Evolutionary conservation across 1,140 invertebrate species (phyloP).

Genomic region (Oscheius sp.): DNA sequence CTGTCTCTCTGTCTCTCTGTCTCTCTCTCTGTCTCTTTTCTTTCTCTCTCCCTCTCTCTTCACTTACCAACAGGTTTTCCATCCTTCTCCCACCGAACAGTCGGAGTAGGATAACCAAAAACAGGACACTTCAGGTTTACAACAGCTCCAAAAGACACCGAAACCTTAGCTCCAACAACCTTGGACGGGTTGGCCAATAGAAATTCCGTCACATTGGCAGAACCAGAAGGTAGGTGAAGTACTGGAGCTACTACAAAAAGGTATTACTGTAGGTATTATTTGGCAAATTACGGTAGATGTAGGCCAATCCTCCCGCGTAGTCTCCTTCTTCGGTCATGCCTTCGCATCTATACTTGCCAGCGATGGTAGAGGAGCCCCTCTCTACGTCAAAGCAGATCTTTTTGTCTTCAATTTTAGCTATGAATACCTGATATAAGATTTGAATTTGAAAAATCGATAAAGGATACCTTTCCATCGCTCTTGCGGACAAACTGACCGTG

Average conservation of each 20-base stretch:
- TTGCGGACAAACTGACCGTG: conserved; percentile 13
- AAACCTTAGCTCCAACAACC: conserved; percentile 3
- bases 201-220: conserved; percentile 1
- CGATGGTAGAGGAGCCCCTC: not conserved
- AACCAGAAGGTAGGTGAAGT: conserved; percentile 2
- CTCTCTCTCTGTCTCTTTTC: no score
- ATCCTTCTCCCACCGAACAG: conserved; percentile 18
- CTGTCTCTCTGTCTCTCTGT: no score
- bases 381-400: conserved; percentile 4
- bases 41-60: no score
- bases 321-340: conserved; percentile 7
- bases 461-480: conserved; percentile 12
- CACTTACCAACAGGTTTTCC: conserved; percentile 8
- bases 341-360: conserved; percentile 22
- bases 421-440: conserved; percentile 1
- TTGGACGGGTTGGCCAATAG: not conserved
- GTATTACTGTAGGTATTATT: not conserved
- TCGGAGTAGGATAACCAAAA: not conserved
- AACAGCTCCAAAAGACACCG: not conserved
- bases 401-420: not conserved
- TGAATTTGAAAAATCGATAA: not conserved
- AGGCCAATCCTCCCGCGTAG: not conserved
- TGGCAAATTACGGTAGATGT: conserved; percentile 20
- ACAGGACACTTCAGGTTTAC: conserved; percentile 13
- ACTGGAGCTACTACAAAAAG: conserved; percentile 13